These are phyloP conservation scores for Limenitis camilla DNA, from an alignment of 2,888 invertebrate species.

Conservation along the genomic window DNA sequence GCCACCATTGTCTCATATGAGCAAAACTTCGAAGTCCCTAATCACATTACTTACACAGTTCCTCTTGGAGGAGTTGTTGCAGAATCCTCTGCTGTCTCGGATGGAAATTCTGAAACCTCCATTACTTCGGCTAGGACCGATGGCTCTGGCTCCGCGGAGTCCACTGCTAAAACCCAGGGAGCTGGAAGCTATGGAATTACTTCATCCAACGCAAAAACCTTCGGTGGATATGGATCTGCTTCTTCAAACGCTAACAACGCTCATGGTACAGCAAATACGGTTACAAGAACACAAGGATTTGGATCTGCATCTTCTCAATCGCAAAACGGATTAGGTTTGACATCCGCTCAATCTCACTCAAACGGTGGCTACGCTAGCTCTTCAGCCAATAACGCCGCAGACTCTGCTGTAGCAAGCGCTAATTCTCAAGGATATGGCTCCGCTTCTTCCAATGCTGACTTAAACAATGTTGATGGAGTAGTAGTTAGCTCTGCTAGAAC, in stretches of 20 bases:
- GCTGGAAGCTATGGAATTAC: constrained; percentile 40
- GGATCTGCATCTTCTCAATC: constrained; percentile 45
- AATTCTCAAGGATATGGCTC: constrained; percentile 42
- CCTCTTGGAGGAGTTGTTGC: constrained; percentile 33
- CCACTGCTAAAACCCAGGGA: constrained; percentile 46
- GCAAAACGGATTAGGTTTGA: constrained; percentile 32
- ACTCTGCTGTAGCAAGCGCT: constrained; percentile 36
- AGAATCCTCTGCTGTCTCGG: constrained; percentile 42
- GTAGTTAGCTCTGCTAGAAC: constrained; percentile 40
- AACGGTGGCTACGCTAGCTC: constrained; percentile 39
- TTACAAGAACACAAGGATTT: constrained; percentile 40
- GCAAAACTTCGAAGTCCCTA: constrained; percentile 47
- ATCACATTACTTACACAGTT: constrained; percentile 32
- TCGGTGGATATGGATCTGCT: constrained; percentile 42
- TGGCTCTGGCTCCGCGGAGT: constrained; percentile 45
- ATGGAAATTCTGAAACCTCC: constrained; percentile 42
- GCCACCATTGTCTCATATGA: constrained; percentile 53
- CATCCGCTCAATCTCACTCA: constrained; percentile 33
- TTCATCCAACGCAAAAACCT: constrained; percentile 45
- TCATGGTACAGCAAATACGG: constrained; percentile 38
- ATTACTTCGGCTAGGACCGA: constrained; percentile 41
- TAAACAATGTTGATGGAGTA: constrained; percentile 36
- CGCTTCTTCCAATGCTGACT: constrained; percentile 47
- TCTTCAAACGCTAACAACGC: constrained; percentile 47
- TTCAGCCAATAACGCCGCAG: constrained; percentile 32